Conservation (phyloP, 2,888 invertebrate genomes). For the Allophyes oxyacanthae region DNA sequence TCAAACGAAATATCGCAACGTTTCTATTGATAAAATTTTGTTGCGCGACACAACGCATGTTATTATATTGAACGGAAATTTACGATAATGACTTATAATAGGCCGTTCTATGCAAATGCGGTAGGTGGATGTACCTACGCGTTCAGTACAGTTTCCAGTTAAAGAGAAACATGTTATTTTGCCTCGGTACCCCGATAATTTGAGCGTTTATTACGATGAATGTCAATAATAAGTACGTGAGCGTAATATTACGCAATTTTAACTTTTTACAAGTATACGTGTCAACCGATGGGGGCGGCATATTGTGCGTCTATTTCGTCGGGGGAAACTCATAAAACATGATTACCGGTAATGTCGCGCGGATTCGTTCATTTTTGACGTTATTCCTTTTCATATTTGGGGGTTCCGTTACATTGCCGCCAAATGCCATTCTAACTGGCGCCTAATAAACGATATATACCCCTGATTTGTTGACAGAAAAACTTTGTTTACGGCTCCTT, state of each 20-base stretch:
- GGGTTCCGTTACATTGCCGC: conserved; percentile 53
- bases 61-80: conserved; percentile 87
- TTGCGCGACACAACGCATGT: conserved; percentile 73
- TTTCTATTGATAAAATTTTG: conserved; percentile 87
- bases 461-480: conserved; percentile 43
- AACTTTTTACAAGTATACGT: conserved; percentile 80
- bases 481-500: conserved; percentile 33
- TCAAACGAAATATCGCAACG: conserved; percentile 86
- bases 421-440: conserved; percentile 51
- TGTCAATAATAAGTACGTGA: conserved; percentile 61
- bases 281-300: conserved; percentile 70
- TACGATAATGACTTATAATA: conserved; percentile 83
- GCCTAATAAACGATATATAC: conserved; percentile 50
- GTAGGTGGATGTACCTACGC: conserved; percentile 54
- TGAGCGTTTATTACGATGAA: conserved; percentile 59
- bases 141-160: conserved; percentile 41
- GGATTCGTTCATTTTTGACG: conserved; percentile 76
- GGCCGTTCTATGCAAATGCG: conserved; percentile 69
- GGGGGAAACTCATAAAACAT: conserved; percentile 83
- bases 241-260: conserved; percentile 71
- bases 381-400: conserved; percentile 65
- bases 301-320: conserved; percentile 75
- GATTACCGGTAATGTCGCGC: conserved; percentile 81
- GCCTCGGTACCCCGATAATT: conserved; percentile 50
- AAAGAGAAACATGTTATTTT: conserved; percentile 50